Evolutionary conservation across 2,113 vertebrate species (phyloP), one percentile per base, ranked within the genome.

Genomic region (Oryzias javanicus): DNA sequence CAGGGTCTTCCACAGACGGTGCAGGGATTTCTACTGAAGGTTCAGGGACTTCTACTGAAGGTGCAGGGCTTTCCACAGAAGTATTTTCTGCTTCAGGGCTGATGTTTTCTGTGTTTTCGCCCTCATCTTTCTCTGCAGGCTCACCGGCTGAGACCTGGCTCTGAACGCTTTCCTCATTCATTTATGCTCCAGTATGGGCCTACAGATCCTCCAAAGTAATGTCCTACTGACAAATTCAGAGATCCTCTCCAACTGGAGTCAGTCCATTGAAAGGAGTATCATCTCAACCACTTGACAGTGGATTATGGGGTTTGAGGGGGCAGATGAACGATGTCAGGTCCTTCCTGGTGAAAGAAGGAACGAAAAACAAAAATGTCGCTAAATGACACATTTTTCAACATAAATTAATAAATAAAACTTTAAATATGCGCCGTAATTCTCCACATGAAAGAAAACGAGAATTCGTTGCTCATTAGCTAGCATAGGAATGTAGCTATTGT

Each of bases 131-230:
- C n/a, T 42, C 60, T 49, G 42, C 45, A 3, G 67, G 72, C 52
- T 74, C 60, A 18, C 0, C 29, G 47, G 48, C 75, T 18, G 59
- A 40, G 49, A 22, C 6, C 1, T 42, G 49, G 25, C 14, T 68
- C 54, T 70, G 51, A 1, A 5, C 16, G 3, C 46, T 44, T 76
- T 62, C 72, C 44, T 80, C 55, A 44, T 71, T 66, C 88, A 89
- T 89, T 49, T 70, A 50, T 63, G 54, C 65, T 62, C 60, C 40
- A 42, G 42, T 53, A 56, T n/a, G 22, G 50, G 54, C 35, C 27
- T 35, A 48, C 60, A 70, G 51, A 42, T 4, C 2, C 20, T 40
- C 49, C 41, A 18, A 49, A 3, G 16, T 15, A 42, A 55, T 20
- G 50, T 48, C 49, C 53, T 46, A 24, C 18, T 51, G 42, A 60